These are phyloP conservation scores for Chaetophractus vellerosus DNA, from an alignment of 2,797 vertebrate species.

Conservation along the genomic window DNA sequence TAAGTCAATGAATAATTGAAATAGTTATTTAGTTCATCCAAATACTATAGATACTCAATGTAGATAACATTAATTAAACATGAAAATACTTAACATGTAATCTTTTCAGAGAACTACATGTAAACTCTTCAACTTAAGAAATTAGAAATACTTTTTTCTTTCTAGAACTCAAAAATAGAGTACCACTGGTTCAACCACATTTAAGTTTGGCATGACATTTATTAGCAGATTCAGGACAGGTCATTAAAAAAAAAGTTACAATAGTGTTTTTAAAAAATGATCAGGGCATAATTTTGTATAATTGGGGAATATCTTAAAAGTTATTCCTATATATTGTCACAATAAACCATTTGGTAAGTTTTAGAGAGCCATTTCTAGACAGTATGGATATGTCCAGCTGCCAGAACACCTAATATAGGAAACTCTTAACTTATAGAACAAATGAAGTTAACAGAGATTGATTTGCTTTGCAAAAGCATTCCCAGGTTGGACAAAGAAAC, in stretches of 20 bases:
- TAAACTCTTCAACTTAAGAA: background rate
- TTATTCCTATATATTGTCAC: slow-evolving; percentile 1
- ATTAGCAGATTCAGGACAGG: background rate
- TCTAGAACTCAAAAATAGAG: background rate
- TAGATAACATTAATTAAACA: slow-evolving; percentile 57
- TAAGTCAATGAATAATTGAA: background rate
- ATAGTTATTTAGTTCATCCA: slow-evolving; percentile 31
- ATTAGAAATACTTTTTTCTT: slow-evolving; percentile 29
- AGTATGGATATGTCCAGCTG: slow-evolving; percentile 17
- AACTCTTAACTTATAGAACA: slow-evolving; percentile 58
- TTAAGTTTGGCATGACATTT: background rate
- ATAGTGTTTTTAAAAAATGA: background rate
- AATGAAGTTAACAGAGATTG: slow-evolving; percentile 55
- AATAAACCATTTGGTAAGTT: slow-evolving; percentile 62
- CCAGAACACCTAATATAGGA: slow-evolving; percentile 45
- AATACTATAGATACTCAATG: background rate
- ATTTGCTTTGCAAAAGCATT: slow-evolving; percentile 47
- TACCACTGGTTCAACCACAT: background rate
- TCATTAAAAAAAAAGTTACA: slow-evolving; percentile 23
- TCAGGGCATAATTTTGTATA: slow-evolving; percentile 44
- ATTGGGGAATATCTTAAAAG: slow-evolving; percentile 46
- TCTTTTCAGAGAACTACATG: slow-evolving; percentile 1
- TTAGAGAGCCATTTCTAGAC: slow-evolving; percentile 53
- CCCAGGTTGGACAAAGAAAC: background rate
- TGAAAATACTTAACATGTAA: background rate